phyloP scores from a whole-genome alignment of 2,888 invertebrate genomes.

The Cantharis nigra region DNA sequence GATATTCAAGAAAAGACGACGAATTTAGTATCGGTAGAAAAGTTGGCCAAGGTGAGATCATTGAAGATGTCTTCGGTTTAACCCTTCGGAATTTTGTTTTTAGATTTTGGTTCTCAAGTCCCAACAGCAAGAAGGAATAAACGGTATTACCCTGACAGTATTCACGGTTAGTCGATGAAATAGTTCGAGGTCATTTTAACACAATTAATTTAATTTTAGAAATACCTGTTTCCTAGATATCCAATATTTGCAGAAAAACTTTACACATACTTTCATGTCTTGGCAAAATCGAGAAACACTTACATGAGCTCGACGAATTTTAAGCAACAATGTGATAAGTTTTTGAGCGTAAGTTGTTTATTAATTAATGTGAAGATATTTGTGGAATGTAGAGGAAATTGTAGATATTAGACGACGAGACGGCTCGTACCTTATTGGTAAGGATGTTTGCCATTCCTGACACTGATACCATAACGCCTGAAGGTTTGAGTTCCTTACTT shows the following conservation, averaged over 20 bases:
- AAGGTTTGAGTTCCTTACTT: slow-evolving; percentile 68
- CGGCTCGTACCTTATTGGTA: slow-evolving; percentile 71
- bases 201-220: slow-evolving; percentile 55
- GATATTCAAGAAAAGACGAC: slow-evolving; percentile 68
- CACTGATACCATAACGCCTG: slow-evolving; percentile 64
- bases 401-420: slow-evolving; percentile 58
- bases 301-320: slow-evolving; percentile 69
- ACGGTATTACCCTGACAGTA: slow-evolving; percentile 71
- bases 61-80: not conserved
- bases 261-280: slow-evolving; percentile 66
- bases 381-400: slow-evolving; percentile 11
- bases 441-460: slow-evolving; percentile 62
- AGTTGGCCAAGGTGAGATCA: slow-evolving; percentile 69
- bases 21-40: slow-evolving; percentile 75
- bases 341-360: slow-evolving; percentile 56
- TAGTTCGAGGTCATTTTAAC: slow-evolving; percentile 18
- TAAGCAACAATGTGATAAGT: slow-evolving; percentile 73
- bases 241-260: slow-evolving; percentile 71
- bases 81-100: slow-evolving; percentile 41
- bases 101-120: slow-evolving; percentile 73
- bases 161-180: slow-evolving; percentile 60
- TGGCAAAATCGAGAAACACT: slow-evolving; percentile 64
- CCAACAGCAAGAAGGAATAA: slow-evolving; percentile 70
- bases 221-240: slow-evolving; percentile 79
- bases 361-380: not conserved